Evolutionary conservation across 1,140 invertebrate genomes (phyloP).

Genomic region (Pantala flavescens): DNA sequence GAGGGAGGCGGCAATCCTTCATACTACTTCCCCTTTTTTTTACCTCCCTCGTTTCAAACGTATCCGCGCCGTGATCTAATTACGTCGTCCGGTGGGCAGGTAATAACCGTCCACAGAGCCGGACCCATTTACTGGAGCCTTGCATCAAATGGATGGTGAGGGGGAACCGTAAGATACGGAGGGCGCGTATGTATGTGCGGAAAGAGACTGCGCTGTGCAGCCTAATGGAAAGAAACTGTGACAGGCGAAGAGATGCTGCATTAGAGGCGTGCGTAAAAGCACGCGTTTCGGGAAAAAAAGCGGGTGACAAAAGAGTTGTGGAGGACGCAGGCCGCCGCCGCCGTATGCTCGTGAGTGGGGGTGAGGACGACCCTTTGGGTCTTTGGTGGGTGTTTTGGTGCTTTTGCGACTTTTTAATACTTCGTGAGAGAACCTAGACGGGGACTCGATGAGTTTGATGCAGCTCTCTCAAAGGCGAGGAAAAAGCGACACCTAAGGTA

Average conservation of each 20-base stretch:
- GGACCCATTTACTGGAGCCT: neutral
- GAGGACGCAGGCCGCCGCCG: no score
- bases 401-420: no score
- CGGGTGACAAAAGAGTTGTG: neutral
- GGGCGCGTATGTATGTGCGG: neutral
- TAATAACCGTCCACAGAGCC: neutral
- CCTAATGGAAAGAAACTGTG: neutral
- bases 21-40: no score
- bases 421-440: no score
- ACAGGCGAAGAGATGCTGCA: neutral
- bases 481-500: no score
- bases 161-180: neutral
- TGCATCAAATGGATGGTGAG: neutral
- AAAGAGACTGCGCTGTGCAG: neutral
- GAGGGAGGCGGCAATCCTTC: no score
- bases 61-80: neutral
- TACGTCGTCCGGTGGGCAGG: neutral
- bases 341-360: no score
- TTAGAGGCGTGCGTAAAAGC: constrained; percentile 7
- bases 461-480: no score
- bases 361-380: no score
- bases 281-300: neutral
- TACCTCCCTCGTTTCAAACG: no score
- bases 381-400: no score
- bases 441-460: no score